These are phyloP conservation scores for Bolborhynchus lineola DNA, from an alignment of 2,113 vertebrate species.

Conservation along the genomic window DNA sequence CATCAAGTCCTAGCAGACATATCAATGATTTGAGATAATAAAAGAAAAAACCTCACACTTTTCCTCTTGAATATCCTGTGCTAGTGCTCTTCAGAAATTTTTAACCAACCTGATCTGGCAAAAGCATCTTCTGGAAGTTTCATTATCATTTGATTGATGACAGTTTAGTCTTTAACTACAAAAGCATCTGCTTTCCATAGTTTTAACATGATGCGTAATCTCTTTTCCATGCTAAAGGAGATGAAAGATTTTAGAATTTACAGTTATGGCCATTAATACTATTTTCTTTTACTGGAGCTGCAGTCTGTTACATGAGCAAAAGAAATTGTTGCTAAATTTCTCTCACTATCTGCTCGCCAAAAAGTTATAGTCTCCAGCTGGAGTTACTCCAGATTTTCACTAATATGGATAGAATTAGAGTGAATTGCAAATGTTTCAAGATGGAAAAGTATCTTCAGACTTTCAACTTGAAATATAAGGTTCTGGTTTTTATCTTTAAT, in stretches of 20 bases:
- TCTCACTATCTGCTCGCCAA: background rate
- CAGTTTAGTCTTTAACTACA: background rate
- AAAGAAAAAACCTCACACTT: background rate
- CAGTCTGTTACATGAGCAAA: background rate
- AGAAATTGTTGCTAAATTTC: background rate
- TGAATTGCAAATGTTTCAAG: background rate
- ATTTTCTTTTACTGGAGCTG: background rate
- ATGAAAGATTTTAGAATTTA: background rate
- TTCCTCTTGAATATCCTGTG: background rate
- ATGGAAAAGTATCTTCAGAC: background rate
- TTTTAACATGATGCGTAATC: background rate
- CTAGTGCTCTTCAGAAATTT: background rate
- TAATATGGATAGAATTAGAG: background rate
- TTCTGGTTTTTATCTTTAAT: background rate
- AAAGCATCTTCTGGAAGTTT: background rate
- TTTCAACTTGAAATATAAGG: background rate
- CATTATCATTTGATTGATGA: background rate
- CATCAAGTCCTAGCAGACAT: background rate
- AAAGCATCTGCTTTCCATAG: background rate
- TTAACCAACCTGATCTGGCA: background rate
- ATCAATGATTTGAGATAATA: background rate
- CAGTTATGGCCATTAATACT: background rate
- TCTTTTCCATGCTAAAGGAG: background rate
- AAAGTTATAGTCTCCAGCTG: background rate
- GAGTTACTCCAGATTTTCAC: slow-evolving; percentile 22